Evolutionary conservation across 2,888 invertebrate genomes (phyloP).

Genomic region (Morpho deidamia): DNA sequence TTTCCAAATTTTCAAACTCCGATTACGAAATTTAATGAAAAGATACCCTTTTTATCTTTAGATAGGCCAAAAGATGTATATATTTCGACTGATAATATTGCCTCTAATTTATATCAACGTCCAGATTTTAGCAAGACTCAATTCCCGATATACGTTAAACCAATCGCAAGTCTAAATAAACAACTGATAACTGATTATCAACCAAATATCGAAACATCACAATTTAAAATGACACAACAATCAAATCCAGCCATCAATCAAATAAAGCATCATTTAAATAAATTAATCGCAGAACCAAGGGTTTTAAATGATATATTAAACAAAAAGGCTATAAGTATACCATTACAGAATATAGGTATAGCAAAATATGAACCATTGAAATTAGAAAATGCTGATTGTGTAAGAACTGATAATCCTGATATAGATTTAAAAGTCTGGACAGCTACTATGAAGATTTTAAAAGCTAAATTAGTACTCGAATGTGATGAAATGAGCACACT

Average conservation of each 20-base stretch:
- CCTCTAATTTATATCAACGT: no score
- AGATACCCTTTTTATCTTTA: no score
- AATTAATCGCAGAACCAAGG: background rate
- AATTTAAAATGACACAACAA: background rate
- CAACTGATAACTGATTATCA: no score
- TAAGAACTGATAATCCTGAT: conserved; percentile 18
- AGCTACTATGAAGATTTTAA: conserved; percentile 12
- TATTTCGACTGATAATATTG: no score
- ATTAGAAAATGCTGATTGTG: background rate
- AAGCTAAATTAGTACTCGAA: conserved; percentile 17
- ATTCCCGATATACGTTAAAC: no score
- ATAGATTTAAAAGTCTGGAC: conserved; percentile 20
- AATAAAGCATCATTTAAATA: background rate
- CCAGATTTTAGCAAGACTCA: no score
- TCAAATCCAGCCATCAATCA: background rate
- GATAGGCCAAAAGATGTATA: no score
- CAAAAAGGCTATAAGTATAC: background rate
- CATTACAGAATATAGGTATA: conserved; percentile 5
- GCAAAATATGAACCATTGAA: conserved; percentile 8
- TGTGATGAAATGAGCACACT: background rate
- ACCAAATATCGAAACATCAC: no score
- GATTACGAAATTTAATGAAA: no score
- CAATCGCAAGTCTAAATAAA: no score
- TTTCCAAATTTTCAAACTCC: no score
- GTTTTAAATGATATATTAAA: background rate